Evolutionary conservation across 2,113 vertebrate species (phyloP), one percentile per base, ranked within the genome.

Genomic region (Takifugu flavidus): DNA sequence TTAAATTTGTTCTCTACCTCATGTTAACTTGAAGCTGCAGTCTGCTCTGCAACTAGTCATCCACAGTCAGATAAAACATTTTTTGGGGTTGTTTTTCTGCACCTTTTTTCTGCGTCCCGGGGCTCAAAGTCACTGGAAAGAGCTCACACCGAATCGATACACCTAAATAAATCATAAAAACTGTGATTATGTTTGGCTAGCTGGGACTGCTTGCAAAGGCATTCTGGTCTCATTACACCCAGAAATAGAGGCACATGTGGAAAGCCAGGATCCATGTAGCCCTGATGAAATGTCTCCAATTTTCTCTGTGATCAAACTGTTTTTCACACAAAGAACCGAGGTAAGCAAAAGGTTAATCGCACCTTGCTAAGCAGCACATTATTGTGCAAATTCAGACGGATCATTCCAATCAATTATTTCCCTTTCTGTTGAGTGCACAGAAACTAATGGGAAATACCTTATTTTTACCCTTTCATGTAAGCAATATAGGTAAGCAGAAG

Each of bases 251-350:
- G 39, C 42, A 63, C 15, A 53, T 59, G 67, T 62, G 45, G 13
- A 60, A 73, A 58, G 13, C 51, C 28, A 44, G 14, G 46, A 47
- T 28, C 43, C 25, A 54, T 28, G 62, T 63, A 75, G 62, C 55
- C 28, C 44, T 76, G 59, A 75, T 80, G 71, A 79, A 74, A 79
- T 62, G 27, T 13, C 43, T 72, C 44, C 49, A 62, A 13, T 53
- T 3, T 27, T 31, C 6, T 70, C 46, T 45, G 34, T 20, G 20
- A 20, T 20, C 20, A 20, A 20, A 20, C 20, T 20, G 20, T 20
- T 20, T 20, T 20, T 20, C 20, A 20, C 20, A 20, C 20, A 20
- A 20, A 20, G 20, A 20, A 20, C 20, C 20, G 20, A 20, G 20
- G 20, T 20, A 20, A 20, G 20, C 20, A 20, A 20, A 20, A 20